Conservation (phyloP, 2,113 vertebrate species). For the Paradisaea rubra region DNA sequence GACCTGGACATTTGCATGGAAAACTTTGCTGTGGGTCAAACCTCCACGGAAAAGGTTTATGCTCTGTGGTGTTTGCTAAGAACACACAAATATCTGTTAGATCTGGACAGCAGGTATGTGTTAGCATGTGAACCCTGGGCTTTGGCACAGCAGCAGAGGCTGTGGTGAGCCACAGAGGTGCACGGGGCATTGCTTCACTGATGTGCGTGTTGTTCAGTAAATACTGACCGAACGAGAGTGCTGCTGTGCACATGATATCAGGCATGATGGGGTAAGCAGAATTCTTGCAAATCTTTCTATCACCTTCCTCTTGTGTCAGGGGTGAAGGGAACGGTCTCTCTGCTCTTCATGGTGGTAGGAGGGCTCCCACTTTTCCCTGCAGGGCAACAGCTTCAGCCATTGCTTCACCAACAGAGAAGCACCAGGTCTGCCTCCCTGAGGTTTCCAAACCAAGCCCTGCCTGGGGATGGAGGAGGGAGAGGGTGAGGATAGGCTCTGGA, state of each 20-base stretch:
- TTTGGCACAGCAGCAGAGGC: neutral
- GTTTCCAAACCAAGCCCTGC: neutral
- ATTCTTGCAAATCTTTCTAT: neutral
- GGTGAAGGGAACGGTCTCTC: neutral
- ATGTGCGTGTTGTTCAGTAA: neutral
- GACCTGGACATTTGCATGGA: neutral
- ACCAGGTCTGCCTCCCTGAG: neutral
- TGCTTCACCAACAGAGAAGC: neutral
- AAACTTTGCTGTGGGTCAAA: neutral
- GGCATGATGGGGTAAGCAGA: neutral
- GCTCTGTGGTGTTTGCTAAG: neutral
- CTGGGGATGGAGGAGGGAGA: neutral
- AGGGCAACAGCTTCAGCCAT: neutral
- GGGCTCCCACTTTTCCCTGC: neutral
- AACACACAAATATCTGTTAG: neutral
- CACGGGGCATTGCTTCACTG: neutral
- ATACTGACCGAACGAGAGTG: fast-evolving
- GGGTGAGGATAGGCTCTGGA: neutral
- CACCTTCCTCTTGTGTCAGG: neutral
- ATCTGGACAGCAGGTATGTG: neutral
- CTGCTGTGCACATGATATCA: neutral
- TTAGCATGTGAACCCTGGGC: neutral
- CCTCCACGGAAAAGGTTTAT: neutral
- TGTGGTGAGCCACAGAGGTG: neutral
- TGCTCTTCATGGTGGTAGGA: neutral